Percentiles rank a stretch among this genome's conserved stretches.
Evolutionary conservation across 1,140 invertebrate genomes (phyloP).

Genomic region (Sipha flava): DNA sequence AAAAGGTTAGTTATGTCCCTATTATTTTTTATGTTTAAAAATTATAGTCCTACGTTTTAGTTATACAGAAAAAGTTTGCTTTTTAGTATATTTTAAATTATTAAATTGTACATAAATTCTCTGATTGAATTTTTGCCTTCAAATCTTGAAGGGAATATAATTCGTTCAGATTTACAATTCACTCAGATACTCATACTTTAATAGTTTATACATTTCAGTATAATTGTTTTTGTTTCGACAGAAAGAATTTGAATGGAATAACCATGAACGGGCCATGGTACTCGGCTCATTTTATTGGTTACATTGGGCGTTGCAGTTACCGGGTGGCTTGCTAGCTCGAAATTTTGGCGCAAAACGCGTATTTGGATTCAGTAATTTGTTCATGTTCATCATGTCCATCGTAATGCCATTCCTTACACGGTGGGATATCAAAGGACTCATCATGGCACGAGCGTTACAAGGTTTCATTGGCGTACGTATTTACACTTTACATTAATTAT

Average conservation of each 20-base stretch:
- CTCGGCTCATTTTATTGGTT: conserved; percentile 67
- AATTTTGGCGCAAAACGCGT: conserved; percentile 62
- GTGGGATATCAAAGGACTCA: conserved; percentile 52
- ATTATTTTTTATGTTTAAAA: no score
- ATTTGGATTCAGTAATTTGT: conserved; percentile 59
- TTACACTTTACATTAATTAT: background rate
- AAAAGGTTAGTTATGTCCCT: no score
- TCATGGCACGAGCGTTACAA: conserved; percentile 58
- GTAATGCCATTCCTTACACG: conserved; percentile 57
- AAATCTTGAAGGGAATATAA: no score
- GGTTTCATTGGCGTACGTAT: conserved; percentile 62
- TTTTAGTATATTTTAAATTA: no score
- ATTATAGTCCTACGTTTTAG: no score
- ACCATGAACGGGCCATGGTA: conserved; percentile 56
- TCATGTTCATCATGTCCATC: conserved; percentile 60
- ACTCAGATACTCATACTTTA: no score
- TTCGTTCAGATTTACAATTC: no score
- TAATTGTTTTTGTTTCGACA: background rate
- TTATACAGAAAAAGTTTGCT: no score
- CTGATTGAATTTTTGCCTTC: no score
- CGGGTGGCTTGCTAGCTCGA: conserved; percentile 61
- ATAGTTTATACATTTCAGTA: background rate
- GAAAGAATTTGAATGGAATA: conserved; percentile 54
- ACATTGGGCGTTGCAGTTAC: conserved; percentile 63
- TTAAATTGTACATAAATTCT: no score